These are phyloP conservation scores for Plutella xylostella DNA, from an alignment of 2,888 invertebrate species.

Conservation along the genomic window DNA sequence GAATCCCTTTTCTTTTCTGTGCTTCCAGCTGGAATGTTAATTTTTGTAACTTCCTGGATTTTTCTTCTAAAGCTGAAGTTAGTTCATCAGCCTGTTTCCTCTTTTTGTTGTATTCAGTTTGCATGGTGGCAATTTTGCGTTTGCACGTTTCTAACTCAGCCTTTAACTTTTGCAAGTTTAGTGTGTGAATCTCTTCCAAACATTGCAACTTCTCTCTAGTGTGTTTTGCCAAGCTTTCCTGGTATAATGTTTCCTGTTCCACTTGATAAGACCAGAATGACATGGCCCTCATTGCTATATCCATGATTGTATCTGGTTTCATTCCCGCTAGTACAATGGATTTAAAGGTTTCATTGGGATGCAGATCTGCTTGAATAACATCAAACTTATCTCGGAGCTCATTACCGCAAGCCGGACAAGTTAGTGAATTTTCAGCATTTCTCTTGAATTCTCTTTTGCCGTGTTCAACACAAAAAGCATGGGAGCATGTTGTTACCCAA, in stretches of 20 bases:
- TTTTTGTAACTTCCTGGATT: constrained; percentile 56
- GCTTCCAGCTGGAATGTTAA: constrained; percentile 54
- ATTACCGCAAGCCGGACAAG: constrained; percentile 62
- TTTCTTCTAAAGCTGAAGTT: constrained; percentile 51
- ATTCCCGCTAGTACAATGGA: constrained; percentile 65
- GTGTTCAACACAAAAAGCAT: constrained; percentile 67
- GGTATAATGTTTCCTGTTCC: constrained; percentile 62
- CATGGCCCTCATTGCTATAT: constrained; percentile 66
- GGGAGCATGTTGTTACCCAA: constrained; percentile 67
- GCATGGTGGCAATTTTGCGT: constrained; percentile 50
- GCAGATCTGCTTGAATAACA: constrained; percentile 62
- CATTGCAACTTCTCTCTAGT: constrained; percentile 53
- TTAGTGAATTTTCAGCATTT: constrained; percentile 50
- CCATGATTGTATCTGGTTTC: constrained; percentile 65
- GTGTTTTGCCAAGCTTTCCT: constrained; percentile 58
- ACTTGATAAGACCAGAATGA: constrained; percentile 67
- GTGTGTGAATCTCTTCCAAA: constrained; percentile 53
- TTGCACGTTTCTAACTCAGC: constrained; percentile 58
- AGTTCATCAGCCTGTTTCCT: constrained; percentile 56
- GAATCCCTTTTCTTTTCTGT: constrained; percentile 50
- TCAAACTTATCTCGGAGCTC: constrained; percentile 63
- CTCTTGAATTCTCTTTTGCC: constrained; percentile 60
- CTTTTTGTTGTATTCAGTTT: constrained; percentile 53
- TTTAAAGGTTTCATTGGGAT: constrained; percentile 62
- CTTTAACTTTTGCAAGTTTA: constrained; percentile 56